These are phyloP conservation scores for Abrostola tripartita DNA, from an alignment of 2,888 invertebrate genomes.

Conservation along the genomic window DNA sequence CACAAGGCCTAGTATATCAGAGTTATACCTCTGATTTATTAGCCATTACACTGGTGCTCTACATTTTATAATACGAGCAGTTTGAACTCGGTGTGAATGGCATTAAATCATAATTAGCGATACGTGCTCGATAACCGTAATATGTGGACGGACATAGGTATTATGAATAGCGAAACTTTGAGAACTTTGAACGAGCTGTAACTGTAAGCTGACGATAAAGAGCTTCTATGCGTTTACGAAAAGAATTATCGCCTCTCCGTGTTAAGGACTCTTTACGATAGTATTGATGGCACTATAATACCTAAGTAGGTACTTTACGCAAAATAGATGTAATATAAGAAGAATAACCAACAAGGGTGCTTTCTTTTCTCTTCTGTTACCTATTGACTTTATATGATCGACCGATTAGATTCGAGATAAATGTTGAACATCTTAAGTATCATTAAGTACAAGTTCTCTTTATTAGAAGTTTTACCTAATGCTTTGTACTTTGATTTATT, in stretches of 20 bases:
- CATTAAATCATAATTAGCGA: slow-evolving; percentile 72
- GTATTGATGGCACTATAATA: background rate
- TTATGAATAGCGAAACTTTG: slow-evolving; percentile 56
- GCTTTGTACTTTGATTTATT: background rate
- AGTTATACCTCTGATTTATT: slow-evolving; percentile 72
- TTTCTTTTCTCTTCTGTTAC: too few relatives aligned
- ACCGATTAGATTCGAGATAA: too few relatives aligned
- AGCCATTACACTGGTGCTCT: slow-evolving; percentile 69
- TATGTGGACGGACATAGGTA: slow-evolving; percentile 38
- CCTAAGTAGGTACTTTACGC: too few relatives aligned
- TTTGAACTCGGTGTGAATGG: slow-evolving; percentile 64
- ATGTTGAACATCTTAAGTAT: too few relatives aligned
- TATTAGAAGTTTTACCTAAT: background rate
- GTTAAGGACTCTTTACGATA: background rate
- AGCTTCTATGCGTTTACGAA: slow-evolving; percentile 42
- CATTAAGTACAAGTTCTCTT: too few relatives aligned
- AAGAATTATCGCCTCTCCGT: slow-evolving; percentile 9
- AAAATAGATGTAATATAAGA: too few relatives aligned
- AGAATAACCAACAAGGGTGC: too few relatives aligned
- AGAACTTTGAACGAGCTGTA: slow-evolving; percentile 47
- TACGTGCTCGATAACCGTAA: slow-evolving; percentile 58
- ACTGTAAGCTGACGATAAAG: slow-evolving; percentile 56
- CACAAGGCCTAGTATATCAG: slow-evolving; percentile 70
- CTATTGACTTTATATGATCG: too few relatives aligned
- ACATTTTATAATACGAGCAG: slow-evolving; percentile 73